Conservation (phyloP, 2,888 invertebrate species). For the Actias luna region DNA sequence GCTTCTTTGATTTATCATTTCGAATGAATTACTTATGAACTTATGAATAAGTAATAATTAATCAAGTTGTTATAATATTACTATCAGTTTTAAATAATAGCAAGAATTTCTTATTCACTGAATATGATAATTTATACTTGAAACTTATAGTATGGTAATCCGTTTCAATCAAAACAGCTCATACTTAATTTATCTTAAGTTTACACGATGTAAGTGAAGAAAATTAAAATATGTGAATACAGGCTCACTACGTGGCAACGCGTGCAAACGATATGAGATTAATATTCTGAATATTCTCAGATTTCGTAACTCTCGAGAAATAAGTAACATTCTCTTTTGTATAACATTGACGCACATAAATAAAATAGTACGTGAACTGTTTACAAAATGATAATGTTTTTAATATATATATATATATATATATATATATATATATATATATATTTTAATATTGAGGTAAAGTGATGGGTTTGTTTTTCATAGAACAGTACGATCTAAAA, state of each 20-base stretch:
- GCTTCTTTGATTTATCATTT: no score
- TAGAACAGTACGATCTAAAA: no score
- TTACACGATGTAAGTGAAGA: slow-evolving; percentile 23
- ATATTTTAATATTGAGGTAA: no score
- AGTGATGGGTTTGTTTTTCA: no score
- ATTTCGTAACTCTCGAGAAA: slow-evolving; percentile 9
- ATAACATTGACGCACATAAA: background rate
- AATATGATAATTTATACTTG: background rate
- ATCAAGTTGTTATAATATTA: no score
- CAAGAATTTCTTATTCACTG: background rate
- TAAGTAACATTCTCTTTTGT: background rate
- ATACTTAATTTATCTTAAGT: background rate
- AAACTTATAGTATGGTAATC: background rate
- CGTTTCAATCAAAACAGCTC: background rate
- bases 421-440: no score
- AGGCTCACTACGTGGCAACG: slow-evolving; percentile 25
- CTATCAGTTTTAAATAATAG: no score
- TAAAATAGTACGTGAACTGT: background rate
- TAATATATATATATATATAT: no score
- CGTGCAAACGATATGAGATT: slow-evolving; percentile 40
- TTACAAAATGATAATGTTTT: no score
- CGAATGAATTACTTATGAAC: no score
- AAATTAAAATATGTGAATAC: slow-evolving; percentile 31
- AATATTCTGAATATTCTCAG: slow-evolving; percentile 42
- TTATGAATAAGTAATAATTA: no score